Evolutionary conservation across 2,113 vertebrate genomes (phyloP).

Genomic region (Phaetusa simplex): DNA sequence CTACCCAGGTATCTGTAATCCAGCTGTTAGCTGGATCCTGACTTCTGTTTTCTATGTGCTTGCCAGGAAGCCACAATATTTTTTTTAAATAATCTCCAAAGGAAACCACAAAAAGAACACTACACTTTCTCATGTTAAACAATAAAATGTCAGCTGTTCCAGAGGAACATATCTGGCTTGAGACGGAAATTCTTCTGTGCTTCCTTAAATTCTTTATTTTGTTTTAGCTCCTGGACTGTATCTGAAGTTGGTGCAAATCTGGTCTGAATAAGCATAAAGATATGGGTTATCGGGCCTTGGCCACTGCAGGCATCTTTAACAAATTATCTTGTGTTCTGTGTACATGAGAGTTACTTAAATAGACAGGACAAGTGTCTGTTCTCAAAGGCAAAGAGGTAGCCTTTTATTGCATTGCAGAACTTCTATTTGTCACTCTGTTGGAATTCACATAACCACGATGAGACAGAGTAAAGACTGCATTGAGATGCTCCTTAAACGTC

Average conservation of each 20-base stretch:
- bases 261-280: not conserved
- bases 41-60: not conserved
- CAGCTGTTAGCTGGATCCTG: conserved; percentile 5
- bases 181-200: conserved; percentile 1
- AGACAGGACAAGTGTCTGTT: not conserved
- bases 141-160: not conserved
- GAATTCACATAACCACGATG: not conserved
- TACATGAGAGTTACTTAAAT: not conserved
- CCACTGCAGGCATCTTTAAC: not conserved
- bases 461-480: not conserved
- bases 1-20: conserved; percentile 20
- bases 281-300: not conserved
- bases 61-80: not conserved
- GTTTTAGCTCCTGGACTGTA: not conserved
- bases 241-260: not conserved
- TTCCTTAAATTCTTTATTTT: conserved; percentile 19
- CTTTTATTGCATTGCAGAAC: not conserved
- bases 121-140: conserved; percentile 18
- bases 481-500: not conserved
- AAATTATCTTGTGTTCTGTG: not conserved
- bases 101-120: conserved; percentile 9
- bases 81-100: conserved; percentile 48
- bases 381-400: not conserved
- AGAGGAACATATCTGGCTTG: not conserved
- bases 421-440: not conserved